Percentiles rank a stretch among this genome's conserved stretches.
These are phyloP conservation scores for Mesaphorura yosii DNA, from an alignment of 1,140 invertebrate species.

Conservation along the genomic window DNA sequence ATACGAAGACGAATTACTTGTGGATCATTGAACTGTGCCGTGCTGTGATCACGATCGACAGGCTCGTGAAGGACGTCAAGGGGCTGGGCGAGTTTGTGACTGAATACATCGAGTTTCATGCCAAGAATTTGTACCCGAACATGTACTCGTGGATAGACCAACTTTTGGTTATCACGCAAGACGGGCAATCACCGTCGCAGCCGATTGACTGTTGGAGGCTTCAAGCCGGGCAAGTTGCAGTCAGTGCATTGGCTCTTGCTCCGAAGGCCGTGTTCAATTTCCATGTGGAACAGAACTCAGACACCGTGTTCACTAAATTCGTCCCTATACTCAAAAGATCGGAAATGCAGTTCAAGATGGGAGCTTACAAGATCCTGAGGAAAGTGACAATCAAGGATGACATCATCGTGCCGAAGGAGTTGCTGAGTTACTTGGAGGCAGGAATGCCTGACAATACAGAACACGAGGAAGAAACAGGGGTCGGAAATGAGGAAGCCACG, in stretches of 20 bases:
- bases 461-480: neutral
- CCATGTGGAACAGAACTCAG: conserved; percentile 17
- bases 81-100: conserved; percentile 1
- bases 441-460: neutral
- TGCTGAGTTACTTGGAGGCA: neutral
- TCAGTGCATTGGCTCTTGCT: conserved; percentile 4
- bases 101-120: conserved; percentile 27
- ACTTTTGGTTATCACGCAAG: conserved; percentile 10
- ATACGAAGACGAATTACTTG: neutral
- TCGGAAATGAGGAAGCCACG: neutral
- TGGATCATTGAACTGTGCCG: conserved; percentile 19
- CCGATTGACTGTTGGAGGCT: neutral
- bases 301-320: neutral
- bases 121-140: conserved; percentile 17
- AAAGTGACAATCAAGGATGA: neutral
- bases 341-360: neutral
- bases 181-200: too few relatives aligned
- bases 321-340: neutral
- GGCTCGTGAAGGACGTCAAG: neutral
- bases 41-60: neutral
- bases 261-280: conserved; percentile 12
- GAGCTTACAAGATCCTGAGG: neutral
- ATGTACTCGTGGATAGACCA: conserved; percentile 24
- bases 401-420: neutral
- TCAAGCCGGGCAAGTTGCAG: neutral